Evolutionary conservation across 2,888 invertebrate species (phyloP).

Genomic region (Choristoneura rosaceana): DNA sequence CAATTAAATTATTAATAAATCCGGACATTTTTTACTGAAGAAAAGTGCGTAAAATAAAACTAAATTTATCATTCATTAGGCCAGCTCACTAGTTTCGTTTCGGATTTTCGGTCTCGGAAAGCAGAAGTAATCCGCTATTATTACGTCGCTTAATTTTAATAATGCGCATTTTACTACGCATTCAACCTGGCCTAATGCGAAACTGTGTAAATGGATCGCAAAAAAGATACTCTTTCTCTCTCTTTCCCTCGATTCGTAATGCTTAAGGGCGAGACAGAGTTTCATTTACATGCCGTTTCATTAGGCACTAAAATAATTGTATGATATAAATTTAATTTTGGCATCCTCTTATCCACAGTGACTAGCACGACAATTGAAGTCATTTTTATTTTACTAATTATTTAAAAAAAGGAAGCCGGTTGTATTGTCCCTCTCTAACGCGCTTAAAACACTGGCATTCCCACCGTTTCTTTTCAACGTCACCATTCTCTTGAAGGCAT

Average conservation of each 20-base stretch:
- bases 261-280: background rate
- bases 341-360: background rate
- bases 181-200: background rate
- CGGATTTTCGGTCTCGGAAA: constrained; percentile 4
- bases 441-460: too few relatives aligned
- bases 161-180: constrained; percentile 27
- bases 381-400: too few relatives aligned
- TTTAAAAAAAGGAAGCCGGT: too few relatives aligned
- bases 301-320: background rate
- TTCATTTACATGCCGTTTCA: background rate
- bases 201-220: background rate
- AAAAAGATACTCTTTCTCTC: background rate
- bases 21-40: background rate
- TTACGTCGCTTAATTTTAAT: constrained; percentile 30
- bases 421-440: too few relatives aligned
- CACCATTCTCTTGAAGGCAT: too few relatives aligned
- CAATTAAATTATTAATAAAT: background rate
- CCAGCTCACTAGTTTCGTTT: constrained; percentile 15
- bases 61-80: constrained; percentile 23
- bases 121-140: constrained; percentile 14
- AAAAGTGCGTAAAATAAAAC: constrained; percentile 3
- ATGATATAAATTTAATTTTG: too few relatives aligned
- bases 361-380: too few relatives aligned
- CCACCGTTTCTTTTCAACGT: too few relatives aligned
- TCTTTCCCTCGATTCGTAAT: background rate